A percentile compares a stretch with the other conserved stretches of the same genome.
These are phyloP conservation scores for Drosophila monieri DNA, from an alignment of 2,888 invertebrate species.

Conservation along the genomic window DNA sequence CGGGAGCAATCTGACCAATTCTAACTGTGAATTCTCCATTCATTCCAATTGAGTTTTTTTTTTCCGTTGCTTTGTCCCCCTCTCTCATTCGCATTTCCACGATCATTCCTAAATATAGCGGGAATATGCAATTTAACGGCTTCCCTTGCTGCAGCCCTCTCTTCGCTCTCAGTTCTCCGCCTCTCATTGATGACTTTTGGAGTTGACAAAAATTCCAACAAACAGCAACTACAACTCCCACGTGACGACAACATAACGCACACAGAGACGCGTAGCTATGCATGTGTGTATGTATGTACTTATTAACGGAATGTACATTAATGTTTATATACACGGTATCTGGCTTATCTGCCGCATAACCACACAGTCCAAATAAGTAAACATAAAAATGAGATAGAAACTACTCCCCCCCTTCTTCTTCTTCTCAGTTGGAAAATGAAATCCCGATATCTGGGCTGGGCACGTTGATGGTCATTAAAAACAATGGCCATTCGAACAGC, in stretches of 20 bases:
- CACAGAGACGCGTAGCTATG: background rate
- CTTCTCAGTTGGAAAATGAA: slow-evolving; percentile 38
- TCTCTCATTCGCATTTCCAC: background rate
- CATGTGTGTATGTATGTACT: slow-evolving; percentile 5
- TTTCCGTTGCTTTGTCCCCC: background rate
- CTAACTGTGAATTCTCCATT: slow-evolving; percentile 17
- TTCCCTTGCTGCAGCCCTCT: background rate
- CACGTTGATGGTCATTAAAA: slow-evolving; percentile 28
- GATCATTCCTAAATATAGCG: slow-evolving; percentile 44
- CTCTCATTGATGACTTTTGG: slow-evolving; percentile 12
- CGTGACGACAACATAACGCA: slow-evolving; percentile 38
- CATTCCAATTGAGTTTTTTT: slow-evolving; percentile 7
- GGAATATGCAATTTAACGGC: slow-evolving; percentile 12
- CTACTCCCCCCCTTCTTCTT: slow-evolving; percentile 15
- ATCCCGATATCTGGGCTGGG: slow-evolving; percentile 25
- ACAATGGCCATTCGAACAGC: slow-evolving; percentile 54
- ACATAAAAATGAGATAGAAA: slow-evolving; percentile 50
- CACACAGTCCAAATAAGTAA: slow-evolving; percentile 43
- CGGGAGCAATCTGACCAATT: background rate
- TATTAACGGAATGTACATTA: slow-evolving; percentile 7
- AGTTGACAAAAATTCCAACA: slow-evolving; percentile 16
- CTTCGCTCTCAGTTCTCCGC: background rate
- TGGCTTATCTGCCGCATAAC: slow-evolving; percentile 48
- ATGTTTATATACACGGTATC: slow-evolving; percentile 7
- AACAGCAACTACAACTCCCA: slow-evolving; percentile 22